Evolutionary conservation across 2,888 invertebrate species (phyloP).

Genomic region (Podotricha telesiphe): DNA sequence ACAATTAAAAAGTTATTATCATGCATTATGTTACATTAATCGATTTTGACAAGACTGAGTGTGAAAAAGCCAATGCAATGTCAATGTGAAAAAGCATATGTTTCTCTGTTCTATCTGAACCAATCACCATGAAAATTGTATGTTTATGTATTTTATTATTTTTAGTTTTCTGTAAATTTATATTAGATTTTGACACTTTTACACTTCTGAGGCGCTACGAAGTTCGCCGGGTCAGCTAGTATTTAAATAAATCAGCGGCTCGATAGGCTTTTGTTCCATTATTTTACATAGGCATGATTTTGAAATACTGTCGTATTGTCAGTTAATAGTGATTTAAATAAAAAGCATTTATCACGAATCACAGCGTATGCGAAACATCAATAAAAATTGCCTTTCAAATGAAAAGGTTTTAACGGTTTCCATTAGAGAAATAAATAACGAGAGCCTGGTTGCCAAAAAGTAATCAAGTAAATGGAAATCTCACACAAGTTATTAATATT

Average conservation of each 20-base stretch:
- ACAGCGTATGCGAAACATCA: conserved; percentile 23
- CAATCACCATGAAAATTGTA: too few species aligned
- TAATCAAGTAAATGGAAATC: conserved; percentile 45
- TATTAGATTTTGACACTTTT: too few species aligned
- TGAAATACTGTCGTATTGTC: conserved; percentile 7
- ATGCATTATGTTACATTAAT: too few species aligned
- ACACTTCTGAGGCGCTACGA: too few species aligned
- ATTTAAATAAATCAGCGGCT: background rate
- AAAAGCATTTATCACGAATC: conserved; percentile 5
- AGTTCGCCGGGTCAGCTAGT: too few species aligned
- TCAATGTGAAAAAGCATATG: too few species aligned
- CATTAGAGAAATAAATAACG: conserved; percentile 37
- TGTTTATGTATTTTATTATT: too few species aligned
- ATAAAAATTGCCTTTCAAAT: conserved; percentile 32
- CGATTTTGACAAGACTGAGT: too few species aligned
- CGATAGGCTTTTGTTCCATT: background rate
- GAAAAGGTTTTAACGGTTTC: conserved; percentile 33
- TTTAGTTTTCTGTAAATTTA: too few species aligned
- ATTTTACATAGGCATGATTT: background rate
- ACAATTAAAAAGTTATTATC: too few species aligned
- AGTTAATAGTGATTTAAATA: conserved; percentile 12
- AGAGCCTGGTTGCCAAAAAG: conserved; percentile 40
- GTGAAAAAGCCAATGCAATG: too few species aligned
- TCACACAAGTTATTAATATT: conserved; percentile 44
- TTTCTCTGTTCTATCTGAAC: too few species aligned